These are phyloP conservation scores for Corydoras maculifer DNA, from an alignment of 2,113 vertebrate genomes.

Conservation along the genomic window DNA sequence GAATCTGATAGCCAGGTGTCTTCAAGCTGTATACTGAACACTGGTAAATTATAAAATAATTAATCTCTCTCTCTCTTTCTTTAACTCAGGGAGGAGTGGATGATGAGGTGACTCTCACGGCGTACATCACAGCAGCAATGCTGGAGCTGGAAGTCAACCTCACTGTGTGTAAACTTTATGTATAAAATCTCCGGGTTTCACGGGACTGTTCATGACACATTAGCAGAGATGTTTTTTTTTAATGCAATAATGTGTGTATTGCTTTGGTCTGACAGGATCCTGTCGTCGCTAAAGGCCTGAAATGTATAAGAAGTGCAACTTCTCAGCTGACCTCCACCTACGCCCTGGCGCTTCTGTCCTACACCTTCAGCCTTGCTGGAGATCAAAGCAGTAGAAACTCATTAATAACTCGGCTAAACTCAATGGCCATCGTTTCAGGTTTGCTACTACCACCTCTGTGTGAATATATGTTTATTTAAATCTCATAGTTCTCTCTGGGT, in stretches of 20 bases:
- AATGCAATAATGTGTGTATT: neutral
- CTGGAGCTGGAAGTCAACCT: conserved; percentile 62
- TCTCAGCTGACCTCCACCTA: conserved; percentile 59
- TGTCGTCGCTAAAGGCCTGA: conserved; percentile 60
- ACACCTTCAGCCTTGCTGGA: conserved; percentile 77
- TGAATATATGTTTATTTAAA: no score
- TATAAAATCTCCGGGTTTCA: no score
- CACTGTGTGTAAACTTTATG: conserved; percentile 54
- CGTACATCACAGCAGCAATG: conserved; percentile 70
- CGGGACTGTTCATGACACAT: no score
- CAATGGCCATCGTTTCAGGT: conserved; percentile 31
- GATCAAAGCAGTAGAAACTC: conserved; percentile 58
- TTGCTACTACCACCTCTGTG: neutral
- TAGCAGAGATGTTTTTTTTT: no score
- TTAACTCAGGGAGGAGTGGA: conserved; percentile 73
- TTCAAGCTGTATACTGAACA: no score
- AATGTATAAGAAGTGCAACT: conserved; percentile 55
- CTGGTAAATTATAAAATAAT: no score
- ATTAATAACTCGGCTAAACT: conserved; percentile 52
- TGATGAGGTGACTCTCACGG: conserved; percentile 72
- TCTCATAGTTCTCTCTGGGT: no score
- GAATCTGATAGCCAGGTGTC: no score
- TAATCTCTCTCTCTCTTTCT: neutral
- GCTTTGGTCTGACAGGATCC: conserved; percentile 51
- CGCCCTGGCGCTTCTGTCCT: conserved; percentile 72